These are phyloP conservation scores for Rhagonycha lutea DNA, from an alignment of 2,888 invertebrate genomes.

Conservation along the genomic window DNA sequence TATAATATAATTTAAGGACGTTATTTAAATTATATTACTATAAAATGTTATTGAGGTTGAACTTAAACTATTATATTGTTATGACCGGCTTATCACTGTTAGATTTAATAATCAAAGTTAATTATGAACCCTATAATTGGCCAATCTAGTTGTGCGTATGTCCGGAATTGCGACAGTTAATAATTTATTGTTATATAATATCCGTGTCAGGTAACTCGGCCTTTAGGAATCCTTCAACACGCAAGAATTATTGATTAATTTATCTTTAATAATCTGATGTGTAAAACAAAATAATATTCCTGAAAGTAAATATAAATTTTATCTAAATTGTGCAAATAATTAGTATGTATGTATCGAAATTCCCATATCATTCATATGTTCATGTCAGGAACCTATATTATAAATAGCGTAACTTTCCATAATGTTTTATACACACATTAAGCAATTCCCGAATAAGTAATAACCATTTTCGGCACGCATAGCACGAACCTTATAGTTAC, in stretches of 20 bases:
- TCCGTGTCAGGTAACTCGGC: neutral
- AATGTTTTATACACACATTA: slow-evolving; percentile 15
- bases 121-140: neutral
- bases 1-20: neutral
- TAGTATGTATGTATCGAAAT: neutral
- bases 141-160: neutral
- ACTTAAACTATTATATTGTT: neutral
- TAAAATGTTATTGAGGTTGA: neutral
- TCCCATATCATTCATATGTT: neutral
- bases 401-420: neutral
- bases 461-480: slow-evolving; percentile 17
- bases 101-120: neutral
- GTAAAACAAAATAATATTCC: neutral
- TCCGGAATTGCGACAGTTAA: neutral
- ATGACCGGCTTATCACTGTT: neutral
- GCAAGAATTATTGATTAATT: neutral
- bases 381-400: neutral
- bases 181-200: neutral
- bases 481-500: slow-evolving; percentile 13
- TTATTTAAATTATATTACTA: neutral
- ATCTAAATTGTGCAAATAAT: neutral
- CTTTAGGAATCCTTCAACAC: neutral
- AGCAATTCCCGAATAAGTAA: neutral
- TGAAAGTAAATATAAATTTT: neutral
- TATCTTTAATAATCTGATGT: neutral